These are phyloP conservation scores for Odontomachus brunneus DNA, from an alignment of 1,140 invertebrate species.

Conservation along the genomic window DNA sequence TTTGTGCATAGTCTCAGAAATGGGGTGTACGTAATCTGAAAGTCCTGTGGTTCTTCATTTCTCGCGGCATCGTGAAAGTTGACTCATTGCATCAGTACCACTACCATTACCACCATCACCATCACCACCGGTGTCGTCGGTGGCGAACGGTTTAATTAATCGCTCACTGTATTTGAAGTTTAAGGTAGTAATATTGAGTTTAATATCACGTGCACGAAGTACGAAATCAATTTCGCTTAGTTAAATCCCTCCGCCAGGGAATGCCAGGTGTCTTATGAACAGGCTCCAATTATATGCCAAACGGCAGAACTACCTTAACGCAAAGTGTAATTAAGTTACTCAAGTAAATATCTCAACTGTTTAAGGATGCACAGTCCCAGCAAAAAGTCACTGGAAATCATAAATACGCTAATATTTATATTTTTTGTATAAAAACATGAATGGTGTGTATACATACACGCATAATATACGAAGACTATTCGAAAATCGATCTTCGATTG, in stretches of 20 bases:
- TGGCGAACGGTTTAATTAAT: slow-evolving; percentile 30
- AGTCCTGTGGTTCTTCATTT: slow-evolving; percentile 11
- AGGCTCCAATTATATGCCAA: not conserved
- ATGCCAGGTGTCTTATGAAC: not conserved
- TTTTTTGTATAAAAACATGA: no score
- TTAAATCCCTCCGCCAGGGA: not conserved
- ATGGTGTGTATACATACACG: no score
- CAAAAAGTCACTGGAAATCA: no score
- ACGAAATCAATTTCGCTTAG: slow-evolving; percentile 26
- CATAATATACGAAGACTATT: no score
- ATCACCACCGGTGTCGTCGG: not conserved
- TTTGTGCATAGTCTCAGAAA: not conserved
- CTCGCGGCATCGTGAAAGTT: not conserved
- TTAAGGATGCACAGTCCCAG: no score
- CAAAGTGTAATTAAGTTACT: no score
- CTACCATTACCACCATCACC: not conserved
- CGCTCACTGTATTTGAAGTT: slow-evolving; percentile 16
- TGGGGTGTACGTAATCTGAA: not conserved
- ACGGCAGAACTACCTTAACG: no score
- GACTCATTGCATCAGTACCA: not conserved
- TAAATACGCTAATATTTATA: no score
- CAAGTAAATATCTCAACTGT: no score
- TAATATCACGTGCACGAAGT: slow-evolving; percentile 32
- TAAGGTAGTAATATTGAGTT: slow-evolving; percentile 34
- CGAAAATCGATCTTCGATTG: no score